Conservation (phyloP, 2,888 invertebrate genomes). For the Drosophila seclusa region DNA sequence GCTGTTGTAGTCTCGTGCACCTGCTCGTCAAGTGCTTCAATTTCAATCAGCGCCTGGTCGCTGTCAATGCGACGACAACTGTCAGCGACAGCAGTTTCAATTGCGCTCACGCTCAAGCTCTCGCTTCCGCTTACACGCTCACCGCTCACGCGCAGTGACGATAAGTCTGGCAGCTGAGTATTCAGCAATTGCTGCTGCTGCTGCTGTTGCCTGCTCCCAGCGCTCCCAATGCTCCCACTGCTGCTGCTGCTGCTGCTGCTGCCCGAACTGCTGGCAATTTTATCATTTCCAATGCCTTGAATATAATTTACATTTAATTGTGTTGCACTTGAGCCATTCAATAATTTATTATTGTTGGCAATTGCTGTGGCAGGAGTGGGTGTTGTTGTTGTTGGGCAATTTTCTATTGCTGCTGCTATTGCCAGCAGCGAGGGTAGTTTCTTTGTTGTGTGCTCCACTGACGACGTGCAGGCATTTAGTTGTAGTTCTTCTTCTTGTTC, state of each 20-base stretch:
- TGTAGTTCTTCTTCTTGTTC: slow-evolving; percentile 20
- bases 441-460: slow-evolving; percentile 51
- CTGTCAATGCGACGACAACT: slow-evolving; percentile 10
- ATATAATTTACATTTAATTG: slow-evolving; percentile 67
- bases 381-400: slow-evolving; percentile 17
- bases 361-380: slow-evolving; percentile 12
- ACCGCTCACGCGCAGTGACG: slow-evolving; percentile 60
- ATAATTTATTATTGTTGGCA: slow-evolving; percentile 51
- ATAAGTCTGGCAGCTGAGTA: slow-evolving; percentile 28
- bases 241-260: slow-evolving; percentile 38
- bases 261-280: slow-evolving; percentile 13
- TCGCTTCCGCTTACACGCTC: slow-evolving; percentile 21
- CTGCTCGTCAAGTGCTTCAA: slow-evolving; percentile 54
- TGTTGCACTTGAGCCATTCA: slow-evolving; percentile 66
- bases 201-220: slow-evolving; percentile 4
- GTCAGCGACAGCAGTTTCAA: slow-evolving; percentile 36
- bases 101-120: slow-evolving; percentile 42
- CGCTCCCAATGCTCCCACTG: slow-evolving; percentile 37
- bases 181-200: slow-evolving; percentile 64
- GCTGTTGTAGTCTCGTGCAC: slow-evolving; percentile 9
- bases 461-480: slow-evolving; percentile 54
- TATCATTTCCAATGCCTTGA: slow-evolving; percentile 57
- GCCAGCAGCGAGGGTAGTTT: slow-evolving; percentile 62
- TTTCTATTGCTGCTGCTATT: slow-evolving; percentile 2
- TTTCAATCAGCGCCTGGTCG: slow-evolving; percentile 71